Conservation (phyloP, 2,113 vertebrate species). For the Rhizomys pruinosus region DNA sequence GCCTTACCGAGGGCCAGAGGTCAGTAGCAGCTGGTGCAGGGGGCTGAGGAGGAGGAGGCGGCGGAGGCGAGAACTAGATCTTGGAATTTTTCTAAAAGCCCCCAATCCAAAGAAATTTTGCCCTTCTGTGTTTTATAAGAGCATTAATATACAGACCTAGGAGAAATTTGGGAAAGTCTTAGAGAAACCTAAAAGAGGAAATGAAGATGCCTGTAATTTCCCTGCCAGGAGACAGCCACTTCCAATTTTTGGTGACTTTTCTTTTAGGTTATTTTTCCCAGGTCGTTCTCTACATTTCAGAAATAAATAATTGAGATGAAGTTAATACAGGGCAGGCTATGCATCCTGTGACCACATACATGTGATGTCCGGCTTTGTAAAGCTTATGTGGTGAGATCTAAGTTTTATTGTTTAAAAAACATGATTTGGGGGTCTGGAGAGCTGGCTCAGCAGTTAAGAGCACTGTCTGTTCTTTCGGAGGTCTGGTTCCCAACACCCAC, state of each 20-base stretch:
- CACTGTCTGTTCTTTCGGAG: no score
- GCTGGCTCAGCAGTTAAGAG: no score
- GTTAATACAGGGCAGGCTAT: not conserved
- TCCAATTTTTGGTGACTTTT: constrained; percentile 16
- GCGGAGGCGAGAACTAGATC: not conserved
- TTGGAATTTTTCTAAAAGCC: not conserved
- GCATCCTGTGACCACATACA: not conserved
- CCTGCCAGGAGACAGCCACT: not conserved
- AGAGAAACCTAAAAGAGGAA: not conserved
- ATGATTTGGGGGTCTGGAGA: no score
- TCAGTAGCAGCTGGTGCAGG: constrained; percentile 76
- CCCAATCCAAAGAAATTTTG: not conserved
- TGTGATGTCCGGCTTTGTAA: not conserved
- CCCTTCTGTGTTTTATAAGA: not conserved
- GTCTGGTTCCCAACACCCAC: no score
- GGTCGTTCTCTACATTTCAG: constrained; percentile 8
- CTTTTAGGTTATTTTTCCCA: not conserved
- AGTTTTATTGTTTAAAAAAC: constrained; percentile 28
- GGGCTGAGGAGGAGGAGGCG: not conserved
- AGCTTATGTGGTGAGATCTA: not conserved
- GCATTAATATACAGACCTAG: not conserved
- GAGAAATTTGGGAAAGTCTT: not conserved
- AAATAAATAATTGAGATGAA: not conserved
- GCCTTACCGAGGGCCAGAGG: constrained; percentile 97
- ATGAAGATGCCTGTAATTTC: not conserved